Evolutionary conservation across 2,797 vertebrate species (phyloP).

Genomic region (Rhinella marina): DNA sequence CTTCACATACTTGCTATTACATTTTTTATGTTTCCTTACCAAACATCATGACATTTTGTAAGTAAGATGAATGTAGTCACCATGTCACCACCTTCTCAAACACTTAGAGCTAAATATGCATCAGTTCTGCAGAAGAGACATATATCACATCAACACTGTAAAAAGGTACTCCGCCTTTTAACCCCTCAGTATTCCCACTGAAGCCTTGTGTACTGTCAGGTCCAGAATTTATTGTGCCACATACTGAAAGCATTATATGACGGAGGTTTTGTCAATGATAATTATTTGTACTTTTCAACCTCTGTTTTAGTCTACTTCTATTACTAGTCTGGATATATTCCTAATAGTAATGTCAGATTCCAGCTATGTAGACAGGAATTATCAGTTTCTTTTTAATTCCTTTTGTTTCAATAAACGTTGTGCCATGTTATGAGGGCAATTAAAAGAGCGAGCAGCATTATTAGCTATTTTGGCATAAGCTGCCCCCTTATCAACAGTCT

Average conservation of each 20-base stretch:
- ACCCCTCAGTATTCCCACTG: not conserved
- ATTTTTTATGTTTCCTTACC: not conserved
- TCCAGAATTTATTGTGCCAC: not conserved
- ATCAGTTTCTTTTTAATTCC: not conserved
- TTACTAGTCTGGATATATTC: not conserved
- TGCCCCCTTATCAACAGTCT: slow-evolving; percentile 47
- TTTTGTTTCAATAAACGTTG: not conserved
- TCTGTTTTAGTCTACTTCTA: not conserved
- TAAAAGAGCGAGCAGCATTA: not conserved
- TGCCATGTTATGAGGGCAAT: too few relatives aligned
- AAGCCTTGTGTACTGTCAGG: not conserved
- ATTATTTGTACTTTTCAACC: not conserved
- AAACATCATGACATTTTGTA: not conserved
- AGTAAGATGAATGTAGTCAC: not conserved
- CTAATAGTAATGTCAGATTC: not conserved
- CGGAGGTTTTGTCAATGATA: not conserved
- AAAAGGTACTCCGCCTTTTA: not conserved
- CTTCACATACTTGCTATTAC: not conserved
- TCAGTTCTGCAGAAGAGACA: not conserved
- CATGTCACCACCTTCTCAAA: not conserved
- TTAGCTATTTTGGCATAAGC: not conserved
- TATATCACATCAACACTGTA: not conserved
- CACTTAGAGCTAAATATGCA: not conserved
- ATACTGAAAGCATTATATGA: not conserved
- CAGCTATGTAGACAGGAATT: not conserved